Evolutionary conservation across 2,888 invertebrate genomes (phyloP), one percentile per base, ranked within the genome.

Genomic region (Cataglyphis altisquamis): DNA sequence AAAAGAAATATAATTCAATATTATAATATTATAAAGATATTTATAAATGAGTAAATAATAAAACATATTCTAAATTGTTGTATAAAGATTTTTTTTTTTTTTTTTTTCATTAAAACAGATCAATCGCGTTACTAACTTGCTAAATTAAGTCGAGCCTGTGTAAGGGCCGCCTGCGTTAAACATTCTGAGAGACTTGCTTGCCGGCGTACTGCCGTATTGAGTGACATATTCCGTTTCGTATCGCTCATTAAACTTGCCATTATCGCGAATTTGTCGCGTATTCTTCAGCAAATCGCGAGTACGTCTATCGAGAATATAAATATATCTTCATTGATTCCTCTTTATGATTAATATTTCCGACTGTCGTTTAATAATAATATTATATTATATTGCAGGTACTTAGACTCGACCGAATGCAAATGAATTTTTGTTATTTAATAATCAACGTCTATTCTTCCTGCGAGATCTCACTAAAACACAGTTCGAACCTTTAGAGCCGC

Each of bases 111-210:
- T 45, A 25, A 70, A 45, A 63, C 36, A 21, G 12, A 5, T 45
- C 15, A n/a, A 74, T 39, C 52, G 36, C 70, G 39, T 73, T 89
- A 94, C 94, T 89, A 90, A 94, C 94, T 94, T 91, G 93, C 91
- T 82, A 94, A 90, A 88, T 94, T 94, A 25, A 93, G 90, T 15
- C 94, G 93, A 67, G 94, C 94, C 87, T 94, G 93, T 3, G 94
- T 93, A 52, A 94, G 90, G 72, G 94, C 86, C 8, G 92, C 94
- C 74, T 93, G 92, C 18, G 94, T 94, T 64, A 94, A 88, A 84
- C 94, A 93, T 67, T 94, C 94, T 10, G 94, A 93, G 32, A 94
- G 89, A 82, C 93, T 91, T 6, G 93, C 92, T 77, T 94, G 94
- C 60, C 91, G 89, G 67, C 93, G 91, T 75, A 87, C 84, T 32